These are phyloP conservation scores for Papilio machaon DNA, from an alignment of 1,140 invertebrate species.

Conservation along the genomic window DNA sequence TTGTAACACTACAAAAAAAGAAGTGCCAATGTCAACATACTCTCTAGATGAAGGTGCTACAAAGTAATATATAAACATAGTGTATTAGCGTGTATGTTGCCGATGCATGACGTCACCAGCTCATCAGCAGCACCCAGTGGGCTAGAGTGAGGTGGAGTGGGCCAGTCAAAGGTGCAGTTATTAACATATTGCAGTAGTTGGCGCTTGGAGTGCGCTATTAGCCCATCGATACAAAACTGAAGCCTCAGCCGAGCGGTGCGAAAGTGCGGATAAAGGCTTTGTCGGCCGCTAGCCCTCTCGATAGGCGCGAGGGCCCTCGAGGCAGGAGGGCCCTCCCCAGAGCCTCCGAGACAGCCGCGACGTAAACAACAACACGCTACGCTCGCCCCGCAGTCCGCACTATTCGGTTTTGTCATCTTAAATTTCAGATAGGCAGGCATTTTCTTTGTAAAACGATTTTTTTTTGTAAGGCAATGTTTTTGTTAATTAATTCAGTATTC, in stretches of 20 bases:
- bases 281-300: constrained; percentile 29
- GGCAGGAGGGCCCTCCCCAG: constrained; percentile 3
- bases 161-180: constrained; percentile 23
- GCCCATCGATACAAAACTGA: constrained; percentile 26
- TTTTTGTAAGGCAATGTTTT: too few species aligned
- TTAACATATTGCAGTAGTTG: constrained; percentile 16
- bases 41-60: background rate
- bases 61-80: background rate
- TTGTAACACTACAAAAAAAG: background rate
- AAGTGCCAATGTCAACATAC: background rate
- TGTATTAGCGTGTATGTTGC: background rate
- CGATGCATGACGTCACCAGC: background rate
- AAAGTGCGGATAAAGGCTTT: constrained; percentile 31
- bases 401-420: background rate
- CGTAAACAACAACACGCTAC: constrained; percentile 14
- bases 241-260: constrained; percentile 21
- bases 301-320: constrained; percentile 26
- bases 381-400: background rate
- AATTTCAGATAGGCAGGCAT: background rate
- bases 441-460: too few species aligned
- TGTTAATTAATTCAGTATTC: too few species aligned
- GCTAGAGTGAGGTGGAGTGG: background rate
- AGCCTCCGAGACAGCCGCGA: constrained; percentile 1
- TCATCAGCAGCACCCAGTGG: background rate
- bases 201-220: constrained; percentile 4